Evolutionary conservation across 2,888 invertebrate genomes (phyloP).

Genomic region (Dendrolimus houi): DNA sequence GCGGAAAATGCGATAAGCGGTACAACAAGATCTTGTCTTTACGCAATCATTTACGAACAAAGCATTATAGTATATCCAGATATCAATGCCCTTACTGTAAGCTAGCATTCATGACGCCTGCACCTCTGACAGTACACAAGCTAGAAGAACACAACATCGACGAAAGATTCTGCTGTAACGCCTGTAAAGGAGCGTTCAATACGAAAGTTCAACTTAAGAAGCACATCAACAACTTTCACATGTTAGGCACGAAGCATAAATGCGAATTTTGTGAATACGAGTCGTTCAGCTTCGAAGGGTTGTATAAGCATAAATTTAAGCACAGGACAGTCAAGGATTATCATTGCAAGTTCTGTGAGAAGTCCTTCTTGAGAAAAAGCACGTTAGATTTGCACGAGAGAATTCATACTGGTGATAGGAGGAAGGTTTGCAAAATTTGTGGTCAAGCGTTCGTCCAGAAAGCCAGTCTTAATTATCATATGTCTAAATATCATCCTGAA

Average conservation of each 20-base stretch:
- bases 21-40: slow-evolving; percentile 38
- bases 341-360: slow-evolving; percentile 58
- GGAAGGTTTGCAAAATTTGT: slow-evolving; percentile 49
- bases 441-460: slow-evolving; percentile 64
- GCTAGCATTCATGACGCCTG: slow-evolving; percentile 38
- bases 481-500: slow-evolving; percentile 60
- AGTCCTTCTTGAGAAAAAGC: slow-evolving; percentile 52
- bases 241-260: slow-evolving; percentile 47
- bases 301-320: slow-evolving; percentile 55
- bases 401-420: slow-evolving; percentile 56
- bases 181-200: slow-evolving; percentile 48
- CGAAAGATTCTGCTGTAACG: slow-evolving; percentile 50
- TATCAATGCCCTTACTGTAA: slow-evolving; percentile 34
- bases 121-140: slow-evolving; percentile 43
- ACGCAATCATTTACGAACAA: slow-evolving; percentile 38
- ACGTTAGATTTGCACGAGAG: slow-evolving; percentile 47
- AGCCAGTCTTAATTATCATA: slow-evolving; percentile 61
- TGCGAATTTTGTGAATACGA: slow-evolving; percentile 54
- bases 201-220: slow-evolving; percentile 38
- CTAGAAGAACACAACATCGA: slow-evolving; percentile 44
- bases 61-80: slow-evolving; percentile 43
- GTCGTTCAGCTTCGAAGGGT: slow-evolving; percentile 35
- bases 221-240: slow-evolving; percentile 53
- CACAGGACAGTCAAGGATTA: slow-evolving; percentile 57
- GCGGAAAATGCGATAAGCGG: slow-evolving; percentile 35